Evolutionary conservation across 2,113 vertebrate genomes (phyloP).

Genomic region (Heptranchias perlo): DNA sequence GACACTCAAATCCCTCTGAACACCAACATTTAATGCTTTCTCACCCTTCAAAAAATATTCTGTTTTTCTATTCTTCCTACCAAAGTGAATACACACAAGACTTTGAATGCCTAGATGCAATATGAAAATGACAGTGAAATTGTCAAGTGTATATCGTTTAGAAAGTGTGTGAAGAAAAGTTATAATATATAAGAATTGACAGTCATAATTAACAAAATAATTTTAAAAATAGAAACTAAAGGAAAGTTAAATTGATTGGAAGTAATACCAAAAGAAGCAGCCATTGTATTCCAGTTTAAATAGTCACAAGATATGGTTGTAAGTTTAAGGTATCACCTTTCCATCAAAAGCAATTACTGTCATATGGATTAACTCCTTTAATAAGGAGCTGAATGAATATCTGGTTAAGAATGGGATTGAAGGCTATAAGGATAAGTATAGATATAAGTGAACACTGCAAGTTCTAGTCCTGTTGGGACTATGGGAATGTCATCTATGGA

Average conservation of each 20-base stretch:
- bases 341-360: background rate
- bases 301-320: background rate
- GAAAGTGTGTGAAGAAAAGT: background rate
- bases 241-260: background rate
- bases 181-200: background rate
- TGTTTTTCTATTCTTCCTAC: too few relatives aligned
- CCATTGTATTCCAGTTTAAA: background rate
- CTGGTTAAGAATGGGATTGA: background rate
- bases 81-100: too few relatives aligned
- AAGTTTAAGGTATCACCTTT: background rate
- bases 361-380: background rate
- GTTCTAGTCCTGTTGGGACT: constrained; percentile 14
- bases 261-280: background rate
- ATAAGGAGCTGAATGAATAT: background rate
- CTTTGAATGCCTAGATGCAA: background rate
- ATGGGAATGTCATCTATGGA: constrained; percentile 28
- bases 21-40: too few relatives aligned
- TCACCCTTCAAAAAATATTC: too few relatives aligned
- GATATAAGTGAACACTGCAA: background rate
- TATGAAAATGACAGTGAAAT: background rate
- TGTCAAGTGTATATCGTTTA: background rate
- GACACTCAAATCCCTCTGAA: too few relatives aligned
- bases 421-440: background rate
- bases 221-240: background rate
- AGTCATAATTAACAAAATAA: background rate